Evolutionary conservation across 2,113 vertebrate genomes (phyloP).

Genomic region (Lagopus leucura): DNA sequence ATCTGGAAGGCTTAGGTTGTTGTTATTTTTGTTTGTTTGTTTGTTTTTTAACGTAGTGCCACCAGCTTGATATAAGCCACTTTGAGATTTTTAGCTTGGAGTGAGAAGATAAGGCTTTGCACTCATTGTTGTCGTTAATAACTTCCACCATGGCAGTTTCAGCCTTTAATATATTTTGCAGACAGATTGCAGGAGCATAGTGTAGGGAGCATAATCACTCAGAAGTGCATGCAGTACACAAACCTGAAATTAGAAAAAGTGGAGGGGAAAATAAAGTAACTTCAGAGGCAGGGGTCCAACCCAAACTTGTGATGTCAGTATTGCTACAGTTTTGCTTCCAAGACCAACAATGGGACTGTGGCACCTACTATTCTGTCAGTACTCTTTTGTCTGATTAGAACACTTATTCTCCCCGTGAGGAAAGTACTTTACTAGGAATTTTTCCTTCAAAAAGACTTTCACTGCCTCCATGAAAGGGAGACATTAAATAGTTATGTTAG

Average conservation of each 20-base stretch:
- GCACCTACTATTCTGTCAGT: neutral
- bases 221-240: neutral
- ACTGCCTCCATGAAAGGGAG: neutral
- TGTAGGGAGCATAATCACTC: neutral
- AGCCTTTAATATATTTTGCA: neutral
- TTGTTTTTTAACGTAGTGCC: neutral
- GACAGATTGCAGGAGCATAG: neutral
- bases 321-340: neutral
- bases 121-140: neutral
- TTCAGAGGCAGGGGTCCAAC: neutral
- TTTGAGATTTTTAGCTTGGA: neutral
- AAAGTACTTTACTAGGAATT: neutral
- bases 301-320: neutral
- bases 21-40: too few relatives aligned
- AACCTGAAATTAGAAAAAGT: neutral
- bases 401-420: neutral
- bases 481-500: neutral
- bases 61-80: neutral
- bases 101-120: neutral
- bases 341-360: neutral
- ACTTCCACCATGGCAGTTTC: constrained; percentile 36
- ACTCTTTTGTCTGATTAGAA: neutral
- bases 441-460: neutral
- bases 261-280: neutral
- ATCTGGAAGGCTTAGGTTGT: neutral